A percentile compares a stretch with the other conserved stretches of the same genome.
Conservation (phyloP, 2,797 vertebrate species). For the Hirundo rustica region DNA sequence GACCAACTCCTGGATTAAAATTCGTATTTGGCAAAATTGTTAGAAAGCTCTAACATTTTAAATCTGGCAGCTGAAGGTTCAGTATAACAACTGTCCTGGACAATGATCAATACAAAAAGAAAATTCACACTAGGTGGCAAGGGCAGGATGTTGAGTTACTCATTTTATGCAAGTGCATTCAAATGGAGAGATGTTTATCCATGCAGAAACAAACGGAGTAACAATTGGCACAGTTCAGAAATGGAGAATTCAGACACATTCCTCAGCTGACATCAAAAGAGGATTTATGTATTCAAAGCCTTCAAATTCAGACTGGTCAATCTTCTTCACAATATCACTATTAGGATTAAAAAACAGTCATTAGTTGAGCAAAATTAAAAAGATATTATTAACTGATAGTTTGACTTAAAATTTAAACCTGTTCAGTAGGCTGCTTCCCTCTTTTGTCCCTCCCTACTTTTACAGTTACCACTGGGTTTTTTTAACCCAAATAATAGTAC, state of each 20-base stretch:
- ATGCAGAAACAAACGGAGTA: constrained; percentile 70
- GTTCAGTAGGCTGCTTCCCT: background rate
- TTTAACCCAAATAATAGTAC: background rate
- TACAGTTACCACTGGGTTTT: background rate
- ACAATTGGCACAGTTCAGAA: constrained; percentile 60
- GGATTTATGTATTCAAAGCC: constrained; percentile 99
- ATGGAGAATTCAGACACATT: constrained; percentile 86
- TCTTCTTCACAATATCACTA: constrained; percentile 96
- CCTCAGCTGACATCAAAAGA: constrained; percentile 97
- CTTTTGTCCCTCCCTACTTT: background rate
- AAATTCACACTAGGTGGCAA: constrained; percentile 48
- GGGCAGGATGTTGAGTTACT: constrained; percentile 40
- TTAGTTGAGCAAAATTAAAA: background rate
- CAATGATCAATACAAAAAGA: constrained; percentile 16
- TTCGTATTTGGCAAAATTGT: constrained; percentile 51
- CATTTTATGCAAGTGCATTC: constrained; percentile 36
- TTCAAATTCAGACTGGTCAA: constrained; percentile 98
- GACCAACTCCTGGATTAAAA: background rate
- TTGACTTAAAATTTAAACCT: background rate
- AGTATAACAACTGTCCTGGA: background rate
- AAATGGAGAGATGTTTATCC: constrained; percentile 62
- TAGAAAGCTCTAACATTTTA: constrained; percentile 11
- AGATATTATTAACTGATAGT: background rate
- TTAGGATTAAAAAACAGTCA: constrained; percentile 46
- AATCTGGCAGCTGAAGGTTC: constrained; percentile 19